A percentile compares a stretch with the other conserved stretches of the same genome.
Conservation (phyloP, 2,888 invertebrate genomes). For the Eupithecia pulchellata region DNA sequence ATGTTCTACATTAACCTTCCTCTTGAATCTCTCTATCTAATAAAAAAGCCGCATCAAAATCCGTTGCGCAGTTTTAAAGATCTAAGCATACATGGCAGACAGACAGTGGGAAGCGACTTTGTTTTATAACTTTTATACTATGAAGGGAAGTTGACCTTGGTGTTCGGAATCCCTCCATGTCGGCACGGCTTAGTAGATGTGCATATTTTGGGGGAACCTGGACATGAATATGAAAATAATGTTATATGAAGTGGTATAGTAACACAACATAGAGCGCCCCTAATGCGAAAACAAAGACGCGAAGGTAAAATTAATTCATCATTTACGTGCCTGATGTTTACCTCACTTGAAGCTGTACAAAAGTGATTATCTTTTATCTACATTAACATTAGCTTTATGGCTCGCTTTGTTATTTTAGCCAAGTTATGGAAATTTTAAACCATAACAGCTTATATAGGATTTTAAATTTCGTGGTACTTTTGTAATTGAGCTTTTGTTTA, state of each 20-base stretch:
- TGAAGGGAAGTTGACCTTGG: neutral
- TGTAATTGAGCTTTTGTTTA: neutral
- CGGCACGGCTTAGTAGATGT: neutral
- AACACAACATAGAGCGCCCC: constrained; percentile 6
- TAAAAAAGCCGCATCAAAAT: too few relatives aligned
- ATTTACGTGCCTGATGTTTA: constrained; percentile 36
- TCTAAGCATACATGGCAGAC: too few relatives aligned
- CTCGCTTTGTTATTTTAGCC: constrained; percentile 9
- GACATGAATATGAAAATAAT: too few relatives aligned
- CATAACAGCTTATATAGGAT: neutral
- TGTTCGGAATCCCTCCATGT: neutral
- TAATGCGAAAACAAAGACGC: constrained; percentile 40
- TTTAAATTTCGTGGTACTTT: neutral
- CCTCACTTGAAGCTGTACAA: constrained; percentile 36
- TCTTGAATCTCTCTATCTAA: too few relatives aligned
- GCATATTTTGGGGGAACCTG: neutral
- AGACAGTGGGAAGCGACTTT: too few relatives aligned
- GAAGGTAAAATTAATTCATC: constrained; percentile 34
- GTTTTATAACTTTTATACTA: too few relatives aligned
- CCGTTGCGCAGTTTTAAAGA: too few relatives aligned
- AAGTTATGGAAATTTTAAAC: neutral
- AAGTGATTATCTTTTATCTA: constrained; percentile 41
- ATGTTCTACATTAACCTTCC: too few relatives aligned
- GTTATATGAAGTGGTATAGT: neutral
- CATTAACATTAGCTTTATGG: constrained; percentile 28